These are phyloP conservation scores for Sinhomidia bicolor DNA, from an alignment of 2,888 invertebrate genomes.

Conservation along the genomic window DNA sequence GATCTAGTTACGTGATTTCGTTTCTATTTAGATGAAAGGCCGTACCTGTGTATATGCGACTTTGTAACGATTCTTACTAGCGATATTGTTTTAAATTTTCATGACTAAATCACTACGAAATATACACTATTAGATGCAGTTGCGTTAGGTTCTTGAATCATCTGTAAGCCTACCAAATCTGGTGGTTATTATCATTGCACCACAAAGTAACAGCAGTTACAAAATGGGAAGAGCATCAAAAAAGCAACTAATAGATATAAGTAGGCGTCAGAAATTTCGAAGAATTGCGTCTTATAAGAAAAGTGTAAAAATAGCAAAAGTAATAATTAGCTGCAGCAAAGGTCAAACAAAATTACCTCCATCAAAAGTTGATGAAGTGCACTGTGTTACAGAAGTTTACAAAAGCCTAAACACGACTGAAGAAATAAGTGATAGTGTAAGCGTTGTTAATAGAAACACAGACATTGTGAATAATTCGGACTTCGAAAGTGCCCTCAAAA, in stretches of 20 bases:
- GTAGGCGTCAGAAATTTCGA: background rate
- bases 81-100: background rate
- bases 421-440: background rate
- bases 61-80: background rate
- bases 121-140: background rate
- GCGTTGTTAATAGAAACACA: background rate
- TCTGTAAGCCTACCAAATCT: background rate
- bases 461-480: background rate
- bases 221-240: background rate
- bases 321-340: too few relatives aligned
- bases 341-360: too few relatives aligned
- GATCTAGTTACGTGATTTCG: too few relatives aligned
- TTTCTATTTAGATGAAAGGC: too few relatives aligned
- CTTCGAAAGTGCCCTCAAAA: background rate
- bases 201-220: background rate
- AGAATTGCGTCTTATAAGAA: background rate
- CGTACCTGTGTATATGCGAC: too few relatives aligned
- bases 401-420: background rate
- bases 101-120: background rate
- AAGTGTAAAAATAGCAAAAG: background rate
- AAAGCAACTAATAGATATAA: background rate
- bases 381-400: background rate
- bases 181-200: background rate
- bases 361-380: too few relatives aligned
- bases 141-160: background rate